Conservation (phyloP, 2,888 invertebrate species). For the Ectemnius continuus region DNA sequence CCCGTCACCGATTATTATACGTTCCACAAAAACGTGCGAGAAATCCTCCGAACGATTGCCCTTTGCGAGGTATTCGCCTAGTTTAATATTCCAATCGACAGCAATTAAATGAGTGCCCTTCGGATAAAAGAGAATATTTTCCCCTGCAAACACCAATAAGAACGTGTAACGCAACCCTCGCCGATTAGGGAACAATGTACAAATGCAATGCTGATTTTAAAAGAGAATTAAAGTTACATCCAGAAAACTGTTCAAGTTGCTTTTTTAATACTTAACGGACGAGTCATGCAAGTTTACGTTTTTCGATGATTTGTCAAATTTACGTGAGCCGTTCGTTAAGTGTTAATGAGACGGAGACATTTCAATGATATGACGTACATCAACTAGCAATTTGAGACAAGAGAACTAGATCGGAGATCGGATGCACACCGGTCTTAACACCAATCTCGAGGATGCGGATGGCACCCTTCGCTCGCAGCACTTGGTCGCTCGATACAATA, state of each 20-base stretch:
- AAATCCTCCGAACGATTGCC: slow-evolving; percentile 68
- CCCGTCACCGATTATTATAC: slow-evolving; percentile 69
- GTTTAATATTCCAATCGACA: slow-evolving; percentile 70
- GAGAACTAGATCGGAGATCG: not conserved
- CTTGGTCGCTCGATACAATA: slow-evolving; percentile 63
- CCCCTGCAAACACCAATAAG: slow-evolving; percentile 56
- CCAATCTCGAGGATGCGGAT: slow-evolving; percentile 73
- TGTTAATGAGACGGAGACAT: not conserved
- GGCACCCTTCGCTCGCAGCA: slow-evolving; percentile 60
- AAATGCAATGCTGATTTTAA: not conserved
- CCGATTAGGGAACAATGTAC: not conserved
- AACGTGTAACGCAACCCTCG: no score
- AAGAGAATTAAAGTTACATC: not conserved
- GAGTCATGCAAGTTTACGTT: no score
- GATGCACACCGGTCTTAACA: slow-evolving; percentile 70
- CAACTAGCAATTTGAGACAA: not conserved
- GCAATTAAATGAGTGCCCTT: slow-evolving; percentile 67
- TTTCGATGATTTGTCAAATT: no score
- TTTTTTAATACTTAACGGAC: no score
- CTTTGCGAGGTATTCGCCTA: slow-evolving; percentile 66
- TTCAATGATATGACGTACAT: not conserved
- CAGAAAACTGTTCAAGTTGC: not conserved
- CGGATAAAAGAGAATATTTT: slow-evolving; percentile 72
- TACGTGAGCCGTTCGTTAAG: no score
- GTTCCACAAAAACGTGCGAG: slow-evolving; percentile 68